Conservation (phyloP, 1,140 invertebrate species). For the Medauroidea extradentata region DNA sequence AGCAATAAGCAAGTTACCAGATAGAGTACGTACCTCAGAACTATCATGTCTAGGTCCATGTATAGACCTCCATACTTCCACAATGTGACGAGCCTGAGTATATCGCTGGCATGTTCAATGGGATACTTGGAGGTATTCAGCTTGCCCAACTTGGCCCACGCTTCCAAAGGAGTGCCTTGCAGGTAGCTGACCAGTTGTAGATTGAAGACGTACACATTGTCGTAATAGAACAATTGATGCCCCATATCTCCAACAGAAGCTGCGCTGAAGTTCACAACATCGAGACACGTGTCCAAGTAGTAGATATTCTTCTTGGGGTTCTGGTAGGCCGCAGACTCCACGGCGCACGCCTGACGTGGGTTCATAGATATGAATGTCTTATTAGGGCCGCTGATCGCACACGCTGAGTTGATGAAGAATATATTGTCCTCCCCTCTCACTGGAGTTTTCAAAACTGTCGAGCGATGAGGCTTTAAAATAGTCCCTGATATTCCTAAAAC, state of each 20-base stretch:
- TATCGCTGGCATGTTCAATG: constrained; percentile 59
- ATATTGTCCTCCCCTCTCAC: neutral
- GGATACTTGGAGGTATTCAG: constrained; percentile 45
- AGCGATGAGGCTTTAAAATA: too few relatives aligned
- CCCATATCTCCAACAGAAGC: neutral
- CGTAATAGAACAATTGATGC: neutral
- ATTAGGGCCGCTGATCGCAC: neutral
- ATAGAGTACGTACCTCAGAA: constrained; percentile 45
- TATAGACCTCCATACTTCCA: constrained; percentile 77
- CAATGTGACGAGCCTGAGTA: constrained; percentile 65
- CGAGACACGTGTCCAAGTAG: constrained; percentile 46
- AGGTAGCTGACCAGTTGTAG: constrained; percentile 44
- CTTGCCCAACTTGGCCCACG: constrained; percentile 51
- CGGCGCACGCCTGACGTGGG: constrained; percentile 57
- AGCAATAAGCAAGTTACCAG: too few relatives aligned
- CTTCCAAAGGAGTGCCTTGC: constrained; percentile 54
- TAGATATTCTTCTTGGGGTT: constrained; percentile 55
- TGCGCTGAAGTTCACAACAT: neutral
- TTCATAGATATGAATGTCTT: constrained; percentile 29
- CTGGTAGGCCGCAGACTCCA: constrained; percentile 59
- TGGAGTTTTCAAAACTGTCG: neutral
- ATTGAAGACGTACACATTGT: neutral
- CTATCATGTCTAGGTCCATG: constrained; percentile 69
- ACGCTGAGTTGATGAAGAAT: neutral
- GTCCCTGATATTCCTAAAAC: too few relatives aligned